Base-by-base conservation (phyloP, 2,113 vertebrate genomes). In the Dicrurus megarhynchus region DNA sequence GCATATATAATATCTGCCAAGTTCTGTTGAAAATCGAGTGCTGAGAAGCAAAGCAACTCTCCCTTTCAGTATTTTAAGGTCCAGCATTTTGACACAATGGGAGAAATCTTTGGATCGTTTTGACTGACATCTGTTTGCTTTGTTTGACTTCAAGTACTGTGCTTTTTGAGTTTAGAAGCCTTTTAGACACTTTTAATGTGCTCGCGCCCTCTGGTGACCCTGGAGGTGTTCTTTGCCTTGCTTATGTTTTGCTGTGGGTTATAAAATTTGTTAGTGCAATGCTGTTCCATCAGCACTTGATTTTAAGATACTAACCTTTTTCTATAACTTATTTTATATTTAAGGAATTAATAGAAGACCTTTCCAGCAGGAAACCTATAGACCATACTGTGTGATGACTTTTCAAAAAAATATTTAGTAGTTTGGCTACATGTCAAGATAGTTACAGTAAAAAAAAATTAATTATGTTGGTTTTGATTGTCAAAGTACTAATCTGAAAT, bases 171-270 rank as follows among this genome's bases (percentile, higher is more conserved):
- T 24, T 55, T 10, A 7, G 30, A 33, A 22, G 32, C 19, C 50
- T 56, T 71, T 69, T 7, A 19, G 79, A 37, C 15, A 32, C 41
- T 76, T 65, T 0, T 56, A 22, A 68, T 57, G 67, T 83, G 20
- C 59, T 92, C 2, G 2, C n/a, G 88, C 96, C 95, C 92, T 95
- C 96, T 95, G n/a, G 90, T 80, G 95, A 76, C 65, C 33, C 3
- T 5, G 26, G 56, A 47, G 27, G 27, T 59, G 83, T 60, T 56
- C 24, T 65, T 64, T 78, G 44, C 27, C 46, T 68, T 56, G 22
- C 8, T 1, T 15, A 1, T 37, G 6, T 42, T 89, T 71, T 78
- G 7, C 41, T 9, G 17, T 10, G 23, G 4, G 7, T 27, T 84
- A 1, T 8, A 41, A 41, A 20, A 41, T 32, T 20, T 27, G 10